Evolutionary conservation across 2,113 vertebrate species (phyloP).

Genomic region (Cnemophilus loriae): DNA sequence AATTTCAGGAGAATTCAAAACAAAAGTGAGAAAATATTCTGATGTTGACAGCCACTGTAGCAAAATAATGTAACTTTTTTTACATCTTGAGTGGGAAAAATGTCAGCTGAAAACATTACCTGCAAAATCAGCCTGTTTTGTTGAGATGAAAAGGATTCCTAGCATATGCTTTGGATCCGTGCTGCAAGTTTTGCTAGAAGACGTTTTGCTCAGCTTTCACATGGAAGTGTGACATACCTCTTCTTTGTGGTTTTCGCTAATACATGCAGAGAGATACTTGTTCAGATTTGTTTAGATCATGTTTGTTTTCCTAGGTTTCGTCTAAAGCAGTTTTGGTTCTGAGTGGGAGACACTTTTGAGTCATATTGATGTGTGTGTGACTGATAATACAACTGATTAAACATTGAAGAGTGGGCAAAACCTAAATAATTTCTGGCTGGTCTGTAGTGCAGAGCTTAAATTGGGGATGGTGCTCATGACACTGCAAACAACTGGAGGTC

Average conservation of each 20-base stretch:
- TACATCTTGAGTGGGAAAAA: not conserved
- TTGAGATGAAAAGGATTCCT: not conserved
- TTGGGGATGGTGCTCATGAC: not conserved
- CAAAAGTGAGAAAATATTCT: not conserved
- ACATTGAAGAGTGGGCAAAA: slow-evolving; percentile 20
- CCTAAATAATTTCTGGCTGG: slow-evolving; percentile 14
- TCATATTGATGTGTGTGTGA: not conserved
- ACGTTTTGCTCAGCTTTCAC: not conserved
- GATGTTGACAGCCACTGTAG: not conserved
- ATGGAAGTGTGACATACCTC: not conserved
- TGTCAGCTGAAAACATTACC: not conserved
- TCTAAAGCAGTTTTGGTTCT: not conserved
- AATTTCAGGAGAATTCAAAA: not conserved
- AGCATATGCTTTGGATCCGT: not conserved
- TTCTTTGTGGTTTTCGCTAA: not conserved
- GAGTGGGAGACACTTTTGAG: not conserved
- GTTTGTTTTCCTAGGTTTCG: not conserved
- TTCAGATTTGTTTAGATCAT: not conserved
- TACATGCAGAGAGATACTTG: not conserved
- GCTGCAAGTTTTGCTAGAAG: not conserved
- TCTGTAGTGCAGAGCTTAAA: slow-evolving; percentile 36
- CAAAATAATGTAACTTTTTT: not conserved
- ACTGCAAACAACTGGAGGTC: not conserved
- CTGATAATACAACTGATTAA: slow-evolving; percentile 46
- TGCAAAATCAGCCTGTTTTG: not conserved